Base-by-base conservation (phyloP, 2,113 vertebrate species). In the Etia nguti region DNA sequence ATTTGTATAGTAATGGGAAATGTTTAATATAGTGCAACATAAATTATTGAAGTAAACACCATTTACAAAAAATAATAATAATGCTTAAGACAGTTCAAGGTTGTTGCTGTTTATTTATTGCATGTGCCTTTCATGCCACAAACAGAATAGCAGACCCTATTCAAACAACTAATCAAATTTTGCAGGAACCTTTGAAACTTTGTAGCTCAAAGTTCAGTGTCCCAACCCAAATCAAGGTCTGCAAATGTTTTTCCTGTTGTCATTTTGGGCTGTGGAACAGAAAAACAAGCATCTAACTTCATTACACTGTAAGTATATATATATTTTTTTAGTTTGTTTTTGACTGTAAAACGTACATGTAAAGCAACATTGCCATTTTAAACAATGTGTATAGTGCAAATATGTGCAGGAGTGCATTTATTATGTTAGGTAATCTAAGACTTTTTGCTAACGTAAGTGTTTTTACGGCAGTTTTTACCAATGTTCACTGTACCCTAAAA, bases 191-290 rank as follows among this genome's bases (percentile, higher is more conserved):
- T 92, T 86, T 93, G 65, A 86, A 75, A 86, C 36, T 87, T 86
- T 92, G 80, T 55, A 20, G 87, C 79, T 68, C 85, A 88, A 93
- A 92, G 92, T 93, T 85, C 88, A 88, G 84, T 8, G 82, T 87
- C 16, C 36, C 48, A 56, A 56, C 48, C 54, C 12, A 48, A 82
- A 79, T 79, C n/a, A 90, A 82, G 56, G 87, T 81, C 82, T 50
- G 24, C 55, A 81, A 73, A 82, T 87, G 79, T 89, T 90, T 89
- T 87, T 34, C 18, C 20, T 56, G 79, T 86, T 56, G 80, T 88
- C 83, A 89, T 87, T 92, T 84, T 24, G 77, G 24, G 65, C 59
- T 26, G 84, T 55, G 48, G 79, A 80, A 80, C 60, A 87, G 80
- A 90, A 54, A 79, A 88, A 84, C 84, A 88, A 83, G 43, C 80